Evolutionary conservation across 2,113 vertebrate species (phyloP), one percentile per base, ranked within the genome.

Genomic region (Coryphaenoides rupestris): DNA sequence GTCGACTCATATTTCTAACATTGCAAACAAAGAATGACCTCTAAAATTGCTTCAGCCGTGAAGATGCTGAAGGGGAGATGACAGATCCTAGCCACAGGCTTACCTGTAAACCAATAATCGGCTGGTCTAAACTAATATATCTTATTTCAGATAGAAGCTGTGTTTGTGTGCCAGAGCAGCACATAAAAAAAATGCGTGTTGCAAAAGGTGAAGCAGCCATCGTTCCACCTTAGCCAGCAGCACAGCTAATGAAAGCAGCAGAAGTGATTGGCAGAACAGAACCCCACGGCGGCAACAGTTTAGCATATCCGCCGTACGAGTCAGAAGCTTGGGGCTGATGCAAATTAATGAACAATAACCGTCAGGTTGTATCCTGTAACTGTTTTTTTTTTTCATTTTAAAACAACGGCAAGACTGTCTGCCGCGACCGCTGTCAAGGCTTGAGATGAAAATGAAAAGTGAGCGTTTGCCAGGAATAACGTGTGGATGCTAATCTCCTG

Each of bases 111-210:
- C 33, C 33, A 40, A n/a, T 10, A 7, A 40, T 40, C 5, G 33
- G 33, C 33, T 1, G 33, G 33, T 62, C 54, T 47, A 60, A 58
- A 58, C 57, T 4, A 17, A 23, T 16, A 40, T 19, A 79, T 58
- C 28, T 68, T 47, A 50, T 65, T 40, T 40, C 21, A 23, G 49
- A 17, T 4, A 12, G 62, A 4, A 26, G 16, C 60, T 55, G 64
- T 63, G 49, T 28, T 26, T 26, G 15, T 40, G 2, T 22, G 55
- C 15, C 0, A 60, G 50, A 7, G 17, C 54, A 46, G 65, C 28
- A 62, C 58, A 49, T 68, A 33, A 71, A 7, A 66, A 62, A 58
- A 60, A 68, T 60, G 14, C 13, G 52, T 67, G 77, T 80, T 19
- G 3, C 65, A 2, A 3, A 22, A 68, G 47, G 62, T 46, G 24